Evolutionary conservation across 2,797 vertebrate species (phyloP), one percentile per base, ranked within the genome.

Genomic region (Nyctalus aviator): DNA sequence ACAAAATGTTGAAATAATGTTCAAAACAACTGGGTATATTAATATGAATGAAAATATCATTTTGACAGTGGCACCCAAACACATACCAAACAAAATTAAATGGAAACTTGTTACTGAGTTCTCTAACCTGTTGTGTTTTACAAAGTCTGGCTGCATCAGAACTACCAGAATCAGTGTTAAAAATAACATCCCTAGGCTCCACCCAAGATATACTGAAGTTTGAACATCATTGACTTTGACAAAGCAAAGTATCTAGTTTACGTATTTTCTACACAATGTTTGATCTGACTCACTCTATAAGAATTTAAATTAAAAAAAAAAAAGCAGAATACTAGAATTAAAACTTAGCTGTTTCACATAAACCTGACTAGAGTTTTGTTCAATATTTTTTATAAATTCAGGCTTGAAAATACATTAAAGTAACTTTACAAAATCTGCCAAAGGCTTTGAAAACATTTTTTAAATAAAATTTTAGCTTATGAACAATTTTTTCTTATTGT

Each of bases 281-380:
- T 90, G 32, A 79, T 17, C 9, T 59, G 55, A 92, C 62, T 90
- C 41, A 92, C 3, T 30, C 23, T 44, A 17, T 35, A 93, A 72
- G 7, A 71, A 88, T 83, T 84, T 86, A 14, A 95, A 91, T 81
- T 59, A 55, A 55, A 13, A 68, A 81, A 88, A 94, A 20, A 95
- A 92, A 94, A 75, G 20, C 64, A 30, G 87, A 91, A 64, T 78
- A 62, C 6, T 69, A 46, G 37, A 83, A 85, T 76, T 79, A 73
- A 93, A 92, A 68, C 18, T 32, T 86, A 75, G 53, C 4, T 27
- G 84, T 82, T 81, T 76, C 32, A 48, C 75, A 72, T 76, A 66
- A 81, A 91, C 66, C 30, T 62, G 8, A 82, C 30, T 53, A 95
- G 82, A 77, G 59, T 59, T 90, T 71, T 88, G 41, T 48, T 85